Base-by-base conservation (phyloP, 2,888 invertebrate genomes). In the Rapana venosa region DNA sequence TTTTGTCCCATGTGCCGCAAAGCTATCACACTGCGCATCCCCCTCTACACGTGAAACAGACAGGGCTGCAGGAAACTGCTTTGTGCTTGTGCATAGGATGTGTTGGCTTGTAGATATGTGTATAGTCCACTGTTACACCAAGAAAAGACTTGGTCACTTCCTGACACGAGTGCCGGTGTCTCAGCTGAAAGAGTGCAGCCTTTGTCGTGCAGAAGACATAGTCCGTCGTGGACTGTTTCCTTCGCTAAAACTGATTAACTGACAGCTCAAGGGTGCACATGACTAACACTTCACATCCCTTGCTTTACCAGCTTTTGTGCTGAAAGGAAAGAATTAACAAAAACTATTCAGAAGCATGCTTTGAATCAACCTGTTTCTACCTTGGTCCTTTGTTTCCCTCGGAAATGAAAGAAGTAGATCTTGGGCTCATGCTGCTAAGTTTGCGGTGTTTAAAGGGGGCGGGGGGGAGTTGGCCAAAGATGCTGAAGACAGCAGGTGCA, bases 1-100 rank as follows among this genome's bases (percentile, higher is more conserved):
- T 98, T 97, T 35, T 98, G 98, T 96, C 98, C 98, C 96, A 98
- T 98, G 98, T 98, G 98, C 96, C 97, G 98, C 84, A 97, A 97
- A 96, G 97, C 97, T 26, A 98, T 98, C 94, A 97, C 84, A 22
- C 35, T 36, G 66, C 89, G 89, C 13, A 89, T 89, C 56, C 89
- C 84, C 0, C 85, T 89, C 47, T 89, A 89, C 89, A 89, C 89
- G 2, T 89, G 89, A 89, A 32, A 83, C 35, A 61, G 66, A 32
- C 32, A 61, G n/a, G 11, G 8, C 22, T 30, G 35, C 8, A 36
- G 17, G 20, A 17, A 17, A 35, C 83, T 36, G n/a, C 36, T 35
- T 32, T 70, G 61, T 35, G 85, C 22, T 56, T 85, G 84, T 85
- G 84, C 20, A 30, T 15, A 20, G 30, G 56, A 15, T n/a, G 77